A percentile compares a stretch with the other conserved stretches of the same genome.
Conservation (phyloP, 2,888 invertebrate species). For the Eremobia ochroleuca region DNA sequence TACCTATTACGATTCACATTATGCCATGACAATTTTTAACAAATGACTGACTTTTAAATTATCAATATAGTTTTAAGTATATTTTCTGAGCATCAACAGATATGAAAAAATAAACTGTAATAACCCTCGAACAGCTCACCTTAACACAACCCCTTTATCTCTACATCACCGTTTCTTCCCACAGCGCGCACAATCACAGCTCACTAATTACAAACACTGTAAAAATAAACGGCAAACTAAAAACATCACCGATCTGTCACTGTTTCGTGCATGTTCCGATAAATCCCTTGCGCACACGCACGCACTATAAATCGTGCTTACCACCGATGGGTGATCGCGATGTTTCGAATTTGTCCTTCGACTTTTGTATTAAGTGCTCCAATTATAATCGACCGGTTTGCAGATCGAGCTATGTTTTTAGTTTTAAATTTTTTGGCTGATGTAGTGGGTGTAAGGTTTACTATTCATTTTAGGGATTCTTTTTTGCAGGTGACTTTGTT, state of each 20-base stretch:
- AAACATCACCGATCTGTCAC: constrained; percentile 66
- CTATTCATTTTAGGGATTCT: neutral
- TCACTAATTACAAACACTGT: constrained; percentile 64
- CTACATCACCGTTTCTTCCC: constrained; percentile 14
- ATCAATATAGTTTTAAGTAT: neutral
- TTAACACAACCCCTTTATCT: constrained; percentile 6
- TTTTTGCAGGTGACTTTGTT: neutral
- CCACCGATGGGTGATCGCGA: constrained; percentile 73
- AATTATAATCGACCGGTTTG: constrained; percentile 70
- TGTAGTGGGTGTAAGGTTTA: neutral
- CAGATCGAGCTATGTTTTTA: constrained; percentile 34
- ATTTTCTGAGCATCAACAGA: neutral
- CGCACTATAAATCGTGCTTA: constrained; percentile 73
- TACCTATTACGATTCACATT: neutral
- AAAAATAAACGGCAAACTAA: constrained; percentile 48
- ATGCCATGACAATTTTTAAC: neutral
- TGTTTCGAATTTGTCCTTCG: constrained; percentile 77
- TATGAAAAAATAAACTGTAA: neutral
- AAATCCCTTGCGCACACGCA: constrained; percentile 72
- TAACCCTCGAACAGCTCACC: neutral
- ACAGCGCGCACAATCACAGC: constrained; percentile 34
- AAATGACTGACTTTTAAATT: neutral
- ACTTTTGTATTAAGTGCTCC: constrained; percentile 70
- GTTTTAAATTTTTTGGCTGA: neutral
- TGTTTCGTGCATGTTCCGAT: constrained; percentile 68